phyloP scores from a whole-genome alignment of 1,140 invertebrate genomes.

The Eupeodes corollae region DNA sequence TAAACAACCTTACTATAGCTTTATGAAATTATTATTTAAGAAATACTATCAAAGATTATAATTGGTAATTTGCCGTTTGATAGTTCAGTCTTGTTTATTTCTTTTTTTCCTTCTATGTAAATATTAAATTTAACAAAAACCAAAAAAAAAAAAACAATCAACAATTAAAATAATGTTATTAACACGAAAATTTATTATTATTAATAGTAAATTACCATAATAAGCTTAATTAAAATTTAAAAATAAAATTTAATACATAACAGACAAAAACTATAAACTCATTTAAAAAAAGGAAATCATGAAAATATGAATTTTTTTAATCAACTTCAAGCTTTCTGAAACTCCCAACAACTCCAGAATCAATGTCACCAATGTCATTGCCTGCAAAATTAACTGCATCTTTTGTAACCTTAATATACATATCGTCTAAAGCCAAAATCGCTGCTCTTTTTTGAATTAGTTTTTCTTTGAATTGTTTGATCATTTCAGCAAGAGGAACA shows the following conservation, averaged over 20 bases:
- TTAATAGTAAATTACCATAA: too few species aligned
- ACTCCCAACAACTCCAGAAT: constrained; percentile 57
- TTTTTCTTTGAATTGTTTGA: constrained; percentile 57
- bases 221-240: neutral
- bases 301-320: constrained; percentile 36
- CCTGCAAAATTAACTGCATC: constrained; percentile 48
- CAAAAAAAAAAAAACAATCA: too few species aligned
- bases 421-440: constrained; percentile 63
- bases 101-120: too few species aligned
- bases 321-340: constrained; percentile 75
- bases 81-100: too few species aligned
- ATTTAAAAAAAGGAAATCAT: neutral
- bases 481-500: constrained; percentile 65
- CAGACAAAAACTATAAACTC: neutral
- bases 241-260: neutral
- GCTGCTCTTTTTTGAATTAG: constrained; percentile 51
- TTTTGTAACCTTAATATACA: constrained; percentile 58
- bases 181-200: too few species aligned
- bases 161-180: too few species aligned
- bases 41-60: too few species aligned
- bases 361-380: constrained; percentile 52
- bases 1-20: too few species aligned
- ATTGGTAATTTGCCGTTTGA: too few species aligned
- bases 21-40: too few species aligned
- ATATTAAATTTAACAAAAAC: too few species aligned